Evolutionary conservation across 2,113 vertebrate species (phyloP).

Genomic region (Oreotrochilus melanogaster): DNA sequence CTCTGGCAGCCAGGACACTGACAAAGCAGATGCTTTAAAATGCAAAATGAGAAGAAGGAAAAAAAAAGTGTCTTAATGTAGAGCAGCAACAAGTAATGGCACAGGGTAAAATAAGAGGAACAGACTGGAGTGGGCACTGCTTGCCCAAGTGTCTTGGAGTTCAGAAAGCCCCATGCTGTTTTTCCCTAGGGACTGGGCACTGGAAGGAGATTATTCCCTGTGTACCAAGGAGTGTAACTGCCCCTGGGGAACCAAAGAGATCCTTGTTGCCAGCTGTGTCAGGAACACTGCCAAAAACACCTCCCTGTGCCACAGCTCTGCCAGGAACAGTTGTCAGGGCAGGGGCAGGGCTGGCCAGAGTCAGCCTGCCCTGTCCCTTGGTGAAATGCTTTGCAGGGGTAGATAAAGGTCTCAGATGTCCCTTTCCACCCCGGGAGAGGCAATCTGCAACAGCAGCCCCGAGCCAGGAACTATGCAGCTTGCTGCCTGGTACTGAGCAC

Average conservation of each 20-base stretch:
- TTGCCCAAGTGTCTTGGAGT: neutral
- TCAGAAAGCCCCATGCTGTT: neutral
- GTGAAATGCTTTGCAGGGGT: neutral
- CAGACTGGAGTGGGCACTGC: neutral
- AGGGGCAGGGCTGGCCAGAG: neutral
- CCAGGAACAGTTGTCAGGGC: neutral
- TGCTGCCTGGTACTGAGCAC: neutral
- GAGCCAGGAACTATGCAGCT: neutral
- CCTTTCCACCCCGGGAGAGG: neutral
- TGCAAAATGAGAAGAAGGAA: neutral
- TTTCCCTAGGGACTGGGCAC: neutral
- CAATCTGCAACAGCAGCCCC: neutral
- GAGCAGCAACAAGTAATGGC: neutral
- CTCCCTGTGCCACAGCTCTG: accelerated
- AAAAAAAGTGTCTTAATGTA: neutral
- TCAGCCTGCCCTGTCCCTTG: neutral
- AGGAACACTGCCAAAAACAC: neutral
- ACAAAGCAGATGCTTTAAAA: neutral
- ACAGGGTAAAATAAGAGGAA: neutral
- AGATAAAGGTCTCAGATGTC: neutral
- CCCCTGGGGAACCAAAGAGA: accelerated
- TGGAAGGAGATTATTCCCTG: neutral
- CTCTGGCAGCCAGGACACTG: neutral
- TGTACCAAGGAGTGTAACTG: neutral
- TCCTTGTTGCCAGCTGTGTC: neutral